phyloP scores from a whole-genome alignment of 1,140 invertebrate genomes.

The Pristionchus pacificus region DNA sequence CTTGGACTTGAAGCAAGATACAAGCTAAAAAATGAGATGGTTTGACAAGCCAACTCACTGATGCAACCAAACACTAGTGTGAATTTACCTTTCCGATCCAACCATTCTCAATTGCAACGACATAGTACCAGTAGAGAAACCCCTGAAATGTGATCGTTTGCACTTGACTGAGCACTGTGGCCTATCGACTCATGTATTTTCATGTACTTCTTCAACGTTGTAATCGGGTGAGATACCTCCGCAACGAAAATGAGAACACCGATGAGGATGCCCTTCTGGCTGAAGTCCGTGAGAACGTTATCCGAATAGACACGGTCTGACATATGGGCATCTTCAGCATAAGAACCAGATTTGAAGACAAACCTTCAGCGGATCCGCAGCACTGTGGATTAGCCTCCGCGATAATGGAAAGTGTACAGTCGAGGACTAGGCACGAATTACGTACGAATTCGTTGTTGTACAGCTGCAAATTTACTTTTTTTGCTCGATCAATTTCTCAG shows the following conservation, averaged over 20 bases:
- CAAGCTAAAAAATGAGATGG: too few relatives aligned
- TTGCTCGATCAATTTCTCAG: not conserved
- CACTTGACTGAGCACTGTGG: too few relatives aligned
- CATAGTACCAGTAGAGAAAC: slow-evolving; percentile 44
- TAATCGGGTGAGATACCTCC: too few relatives aligned
- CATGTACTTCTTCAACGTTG: slow-evolving; percentile 13
- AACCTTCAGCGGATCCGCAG: slow-evolving; percentile 31
- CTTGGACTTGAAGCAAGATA: too few relatives aligned
- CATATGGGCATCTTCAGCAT: not conserved
- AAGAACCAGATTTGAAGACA: not conserved
- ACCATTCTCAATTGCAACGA: slow-evolving; percentile 37
- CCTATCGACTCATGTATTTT: too few relatives aligned
- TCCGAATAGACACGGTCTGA: slow-evolving; percentile 34
- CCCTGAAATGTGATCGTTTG: too few relatives aligned
- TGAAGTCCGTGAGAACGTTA: slow-evolving; percentile 29
- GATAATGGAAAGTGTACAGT: slow-evolving; percentile 22
- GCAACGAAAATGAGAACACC: slow-evolving; percentile 36
- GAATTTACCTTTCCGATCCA: not conserved
- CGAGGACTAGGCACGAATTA: slow-evolving; percentile 28
- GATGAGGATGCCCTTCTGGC: slow-evolving; percentile 34
- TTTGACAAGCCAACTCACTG: slow-evolving; percentile 11
- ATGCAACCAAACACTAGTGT: not conserved
- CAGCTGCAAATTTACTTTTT: slow-evolving; percentile 23
- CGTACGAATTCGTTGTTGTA: slow-evolving; percentile 44
- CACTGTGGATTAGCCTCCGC: slow-evolving; percentile 23